phyloP scores from a whole-genome alignment of 2,113 vertebrate genomes.

The Passer domesticus region DNA sequence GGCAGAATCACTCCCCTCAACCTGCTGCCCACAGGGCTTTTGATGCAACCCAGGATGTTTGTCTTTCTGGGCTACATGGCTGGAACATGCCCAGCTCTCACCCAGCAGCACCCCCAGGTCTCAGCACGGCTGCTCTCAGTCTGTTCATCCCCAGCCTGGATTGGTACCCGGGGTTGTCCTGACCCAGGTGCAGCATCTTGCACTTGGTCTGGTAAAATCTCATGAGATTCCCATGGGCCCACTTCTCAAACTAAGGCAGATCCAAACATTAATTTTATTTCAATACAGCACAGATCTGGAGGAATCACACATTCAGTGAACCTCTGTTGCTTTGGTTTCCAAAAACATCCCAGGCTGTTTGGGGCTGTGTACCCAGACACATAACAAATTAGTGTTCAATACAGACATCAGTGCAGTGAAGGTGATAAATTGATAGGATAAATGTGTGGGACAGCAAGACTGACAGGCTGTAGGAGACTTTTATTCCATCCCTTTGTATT shows the following conservation, averaged over 20 bases:
- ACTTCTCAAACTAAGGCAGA: neutral
- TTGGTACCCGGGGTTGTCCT: fast-evolving
- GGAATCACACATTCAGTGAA: neutral
- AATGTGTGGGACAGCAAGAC: neutral
- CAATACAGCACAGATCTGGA: neutral
- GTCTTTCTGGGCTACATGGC: neutral
- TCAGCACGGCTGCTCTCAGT: neutral
- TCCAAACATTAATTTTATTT: neutral
- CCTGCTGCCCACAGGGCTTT: neutral
- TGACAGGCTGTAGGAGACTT: neutral
- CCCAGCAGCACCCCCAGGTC: neutral
- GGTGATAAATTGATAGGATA: neutral
- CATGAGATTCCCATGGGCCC: neutral
- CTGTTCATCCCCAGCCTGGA: neutral
- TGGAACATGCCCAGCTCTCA: neutral
- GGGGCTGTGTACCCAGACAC: neutral
- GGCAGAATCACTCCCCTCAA: neutral
- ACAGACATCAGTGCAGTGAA: neutral
- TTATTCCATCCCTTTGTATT: neutral
- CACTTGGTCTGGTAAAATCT: neutral
- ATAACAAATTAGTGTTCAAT: neutral
- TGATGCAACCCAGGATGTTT: neutral
- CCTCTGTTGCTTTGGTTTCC: neutral
- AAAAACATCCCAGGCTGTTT: neutral
- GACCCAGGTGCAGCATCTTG: neutral